Base-by-base conservation (phyloP, 2,888 invertebrate genomes). In the Junonia oenone region DNA sequence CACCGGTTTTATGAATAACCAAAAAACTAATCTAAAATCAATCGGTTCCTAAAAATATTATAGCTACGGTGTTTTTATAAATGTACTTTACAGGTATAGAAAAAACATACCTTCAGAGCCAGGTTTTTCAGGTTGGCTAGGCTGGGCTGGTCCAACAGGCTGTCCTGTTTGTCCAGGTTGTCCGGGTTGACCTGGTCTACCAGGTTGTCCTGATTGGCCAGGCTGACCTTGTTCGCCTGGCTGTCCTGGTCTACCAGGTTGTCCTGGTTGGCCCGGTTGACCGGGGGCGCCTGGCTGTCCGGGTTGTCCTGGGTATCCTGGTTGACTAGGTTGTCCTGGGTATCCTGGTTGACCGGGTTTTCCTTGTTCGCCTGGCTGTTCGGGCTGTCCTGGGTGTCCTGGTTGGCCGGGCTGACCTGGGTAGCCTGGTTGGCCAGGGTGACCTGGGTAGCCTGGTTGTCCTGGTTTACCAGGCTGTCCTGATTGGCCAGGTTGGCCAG, bases 271-370 rank as follows among this genome's bases (percentile, higher is more conserved):
- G n/a, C 66, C 70, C 3, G 72, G 65, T 1, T 64, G 52, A 0
- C 72, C 65, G 43, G 57, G 65, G 0, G 62, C 29, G 6, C 61
- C 66, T 4, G 68, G 69, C 0, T 65, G 55, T 9, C 74, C 68
- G 0, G 71, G 75, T 0, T 59, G 75, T 88, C 60, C 78, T 84
- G 67, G 92, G 86, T 37, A 73, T 9, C 68, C 71, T 6, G 73
- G 71, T 0, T 63, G 45, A n/a, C 65, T 71, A 52, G 73, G 66
- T 0, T 61, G 6, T 0, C 66, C 71, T 14, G 67, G 64, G 45
- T 66, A 5, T 0, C 68, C 66, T 0, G 71, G 66, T 0, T 65
- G 17, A 0, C 64, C 67, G 2, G 66, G 65, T 0, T 63, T 14
- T 0, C 82, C 83, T 15, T 91, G 91, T 2, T 73, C 75, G 11